Base-by-base conservation (phyloP, 1,140 invertebrate species). In the Drosophila bocki region DNA sequence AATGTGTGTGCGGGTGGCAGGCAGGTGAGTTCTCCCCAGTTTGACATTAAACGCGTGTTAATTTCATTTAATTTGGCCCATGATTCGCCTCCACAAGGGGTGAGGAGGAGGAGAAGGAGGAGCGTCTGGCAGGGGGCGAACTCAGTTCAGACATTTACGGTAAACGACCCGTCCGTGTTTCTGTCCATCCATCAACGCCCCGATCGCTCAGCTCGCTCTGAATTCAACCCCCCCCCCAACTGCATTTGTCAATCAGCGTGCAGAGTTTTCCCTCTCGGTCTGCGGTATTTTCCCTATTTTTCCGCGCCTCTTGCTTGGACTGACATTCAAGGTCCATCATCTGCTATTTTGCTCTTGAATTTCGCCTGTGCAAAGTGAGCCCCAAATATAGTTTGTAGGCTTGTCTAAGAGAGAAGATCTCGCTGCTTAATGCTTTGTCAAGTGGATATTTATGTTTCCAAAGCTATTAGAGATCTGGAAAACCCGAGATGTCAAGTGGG, bases 21-120 rank as follows among this genome's bases (percentile, higher is more conserved):
- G 83, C 79, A 88, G 84, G 84, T 88, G 84, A 84, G 68, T 71
- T 71, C 47, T 29, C 44, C 57, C 71, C 70, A 57, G 83, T 58
- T 74, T 88, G 83, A 87, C 83, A 87, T 88, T 88, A 87, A 87
- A 87, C 84, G 85, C 84, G 84, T 87, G 84, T 87, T 87, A 87
- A 87, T 87, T 87, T 87, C 74, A 90, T 83, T 90, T 87, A 88
- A 87, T 87, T 88, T 88, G 80, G 84, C 69, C 53, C 74, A 65
- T 72, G 80, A 65, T 78, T 77, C 64, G 60, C 56, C 42, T 71
- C 48, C n/a, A 41, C 39, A 51, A 17, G 32, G 37, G 45, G 50
- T 8, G 17, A 7, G 26, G 11, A 6, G 26, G 11, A 6, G 45
- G 58, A 5, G 12, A 4, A n/a, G 45, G 19, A 32, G 9, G 19